A percentile compares a stretch with the other conserved stretches of the same genome.
phyloP scores from a whole-genome alignment of 2,888 invertebrate species.

The Lycaena phlaeas region DNA sequence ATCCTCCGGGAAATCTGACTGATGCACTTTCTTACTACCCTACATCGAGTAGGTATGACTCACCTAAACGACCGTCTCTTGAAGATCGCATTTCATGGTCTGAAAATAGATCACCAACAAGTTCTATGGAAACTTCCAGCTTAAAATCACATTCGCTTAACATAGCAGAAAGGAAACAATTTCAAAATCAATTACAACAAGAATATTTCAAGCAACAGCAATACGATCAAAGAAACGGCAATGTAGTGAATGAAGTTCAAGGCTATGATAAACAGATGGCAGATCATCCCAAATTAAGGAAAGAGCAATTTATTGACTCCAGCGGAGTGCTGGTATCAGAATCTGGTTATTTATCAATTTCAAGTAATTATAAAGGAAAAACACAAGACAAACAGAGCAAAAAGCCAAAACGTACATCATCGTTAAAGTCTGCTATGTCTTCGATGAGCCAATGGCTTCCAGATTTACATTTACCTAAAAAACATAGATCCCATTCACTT shows the following conservation, averaged over 20 bases:
- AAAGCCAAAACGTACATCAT: conserved; percentile 81
- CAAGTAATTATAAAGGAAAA: conserved; percentile 75
- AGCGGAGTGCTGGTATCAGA: conserved; percentile 80
- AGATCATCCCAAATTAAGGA: conserved; percentile 42
- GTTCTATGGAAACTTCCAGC: conserved; percentile 73
- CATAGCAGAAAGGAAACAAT: conserved; percentile 68
- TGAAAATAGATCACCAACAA: conserved; percentile 74
- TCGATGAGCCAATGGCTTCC: conserved; percentile 87
- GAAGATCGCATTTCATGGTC: conserved; percentile 77
- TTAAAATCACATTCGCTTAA: conserved; percentile 73
- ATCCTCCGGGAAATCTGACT: conserved; percentile 81
- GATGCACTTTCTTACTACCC: conserved; percentile 89
- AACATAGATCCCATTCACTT: conserved; percentile 86
- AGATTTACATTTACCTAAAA: conserved; percentile 82
- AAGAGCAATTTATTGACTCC: conserved; percentile 60
- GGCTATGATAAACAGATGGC: conserved; percentile 43
- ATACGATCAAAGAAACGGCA: conserved; percentile 66
- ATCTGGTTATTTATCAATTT: conserved; percentile 83
- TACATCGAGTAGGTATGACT: conserved; percentile 76
- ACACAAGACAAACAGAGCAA: conserved; percentile 72
- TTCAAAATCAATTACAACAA: conserved; percentile 68
- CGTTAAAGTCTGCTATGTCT: conserved; percentile 85
- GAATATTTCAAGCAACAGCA: conserved; percentile 70
- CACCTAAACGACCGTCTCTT: conserved; percentile 67
- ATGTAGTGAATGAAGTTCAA: conserved; percentile 49